phyloP scores from a whole-genome alignment of 1,140 invertebrate genomes.

The Heliconius himera region DNA sequence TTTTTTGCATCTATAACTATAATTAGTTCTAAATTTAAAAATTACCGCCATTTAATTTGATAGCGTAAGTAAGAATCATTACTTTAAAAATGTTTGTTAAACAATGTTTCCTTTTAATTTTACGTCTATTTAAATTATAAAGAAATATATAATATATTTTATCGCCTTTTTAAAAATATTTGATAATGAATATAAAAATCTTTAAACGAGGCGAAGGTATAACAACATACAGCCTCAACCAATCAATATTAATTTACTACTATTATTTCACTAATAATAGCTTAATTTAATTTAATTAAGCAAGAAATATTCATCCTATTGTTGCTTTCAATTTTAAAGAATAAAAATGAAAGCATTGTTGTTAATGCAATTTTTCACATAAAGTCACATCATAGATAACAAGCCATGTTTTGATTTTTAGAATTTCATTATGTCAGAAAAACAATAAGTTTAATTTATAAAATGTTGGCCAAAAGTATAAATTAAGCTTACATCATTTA shows the following conservation, averaged over 20 bases:
- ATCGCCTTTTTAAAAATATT: neutral
- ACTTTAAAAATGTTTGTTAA: neutral
- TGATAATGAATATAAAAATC: neutral
- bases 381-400: neutral
- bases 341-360: too few species aligned
- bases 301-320: neutral
- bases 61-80: neutral
- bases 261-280: neutral
- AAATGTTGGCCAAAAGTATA: too few species aligned
- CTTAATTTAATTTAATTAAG: neutral
- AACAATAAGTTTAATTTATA: too few species aligned
- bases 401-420: neutral
- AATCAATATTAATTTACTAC: neutral
- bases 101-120: neutral
- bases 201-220: constrained; percentile 2
- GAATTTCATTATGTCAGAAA: too few species aligned
- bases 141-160: neutral
- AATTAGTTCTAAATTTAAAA: constrained; percentile 12
- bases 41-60: neutral
- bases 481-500: too few species aligned
- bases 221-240: constrained; percentile 1
- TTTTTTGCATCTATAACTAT: constrained; percentile 8
- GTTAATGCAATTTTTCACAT: neutral
- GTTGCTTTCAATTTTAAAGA: neutral
- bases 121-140: neutral